Base-by-base conservation (phyloP, 2,888 invertebrate species). In the Bembecia ichneumoniformis region DNA sequence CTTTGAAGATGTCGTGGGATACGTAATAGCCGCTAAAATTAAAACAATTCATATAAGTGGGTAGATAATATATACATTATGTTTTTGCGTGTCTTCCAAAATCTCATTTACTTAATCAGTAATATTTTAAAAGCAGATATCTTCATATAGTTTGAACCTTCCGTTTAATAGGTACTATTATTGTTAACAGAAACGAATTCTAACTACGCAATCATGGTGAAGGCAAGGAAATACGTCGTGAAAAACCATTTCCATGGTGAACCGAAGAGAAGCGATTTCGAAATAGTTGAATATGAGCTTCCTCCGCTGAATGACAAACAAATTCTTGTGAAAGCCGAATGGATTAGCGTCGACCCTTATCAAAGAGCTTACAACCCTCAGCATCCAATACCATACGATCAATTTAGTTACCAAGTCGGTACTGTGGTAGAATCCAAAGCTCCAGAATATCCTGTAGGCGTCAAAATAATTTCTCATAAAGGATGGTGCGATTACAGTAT, bases 281-380 rank as follows among this genome's bases (percentile, higher is more conserved):
- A 88, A 59, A 60, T 92, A 1, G 87, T 89, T 1, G 90, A 91
- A 62, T 89, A 91, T 61, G 88, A 90, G 43, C 63, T 92, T 20
- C 89, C 89, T 3, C 68, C 87, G 10, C 59, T 92, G 1, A 73
- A 89, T 58, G 82, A 91, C 71, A 91, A 90, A 71, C 91, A 76
- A 49, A 59, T 73, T 36, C 58, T 75, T 1, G 61, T 74, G 11
- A 74, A 76, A 52, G 52, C 65, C 0, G 73, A 73, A 44, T 75
- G 64, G 63, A 55, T 75, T 14, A 74, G 70, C 34, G 75, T 77
- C 0, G 77, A 77, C 47, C 77, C 75, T 0, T 77, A 72, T 53
- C 59, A 57, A 15, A 59, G 75, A 2, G 66, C 63, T 0, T 68
- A 68, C 54, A 64, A 66, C 49, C n/a, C n/a, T 1, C 34, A 43